Percentiles rank a stretch among this genome's conserved stretches.
phyloP scores from a whole-genome alignment of 2,113 vertebrate species.

The Cichladusa arquata region DNA sequence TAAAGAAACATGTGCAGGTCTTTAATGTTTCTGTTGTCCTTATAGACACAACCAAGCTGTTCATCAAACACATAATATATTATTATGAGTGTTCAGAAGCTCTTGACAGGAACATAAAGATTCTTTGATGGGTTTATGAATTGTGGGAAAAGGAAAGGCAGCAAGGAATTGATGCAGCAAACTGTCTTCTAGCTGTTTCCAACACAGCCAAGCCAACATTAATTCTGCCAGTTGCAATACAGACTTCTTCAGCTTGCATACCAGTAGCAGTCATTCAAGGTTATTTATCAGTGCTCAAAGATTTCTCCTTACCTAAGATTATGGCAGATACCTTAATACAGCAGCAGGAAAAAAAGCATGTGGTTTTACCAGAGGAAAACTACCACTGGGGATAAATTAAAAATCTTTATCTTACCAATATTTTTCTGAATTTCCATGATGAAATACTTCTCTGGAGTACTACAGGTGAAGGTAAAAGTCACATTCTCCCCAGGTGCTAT shows the following conservation, averaged over 20 bases:
- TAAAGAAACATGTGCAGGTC: not conserved
- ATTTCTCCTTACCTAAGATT: not conserved
- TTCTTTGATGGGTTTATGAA: not conserved
- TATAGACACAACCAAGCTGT: not conserved
- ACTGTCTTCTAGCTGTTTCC: not conserved
- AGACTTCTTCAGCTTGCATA: not conserved
- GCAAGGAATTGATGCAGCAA: not conserved
- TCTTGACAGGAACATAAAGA: not conserved
- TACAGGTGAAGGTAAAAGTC: slow-evolving; percentile 73
- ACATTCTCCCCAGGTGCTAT: slow-evolving; percentile 68
- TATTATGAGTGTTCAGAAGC: not conserved
- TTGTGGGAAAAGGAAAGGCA: not conserved
- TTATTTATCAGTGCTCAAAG: not conserved
- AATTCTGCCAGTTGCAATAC: not conserved
- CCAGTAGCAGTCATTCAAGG: not conserved
- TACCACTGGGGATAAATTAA: not conserved
- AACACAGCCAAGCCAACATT: not conserved
- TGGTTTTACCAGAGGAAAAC: not conserved
- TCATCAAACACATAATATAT: not conserved
- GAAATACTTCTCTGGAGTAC: slow-evolving; percentile 68
- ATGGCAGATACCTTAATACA: not conserved
- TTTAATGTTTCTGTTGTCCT: not conserved
- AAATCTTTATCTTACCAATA: slow-evolving; percentile 72
- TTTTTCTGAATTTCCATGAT: slow-evolving; percentile 65
- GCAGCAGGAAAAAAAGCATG: not conserved